Percentiles rank a stretch among this genome's conserved stretches.
Conservation (phyloP, 2,888 invertebrate species). For the Sericinus montela region DNA sequence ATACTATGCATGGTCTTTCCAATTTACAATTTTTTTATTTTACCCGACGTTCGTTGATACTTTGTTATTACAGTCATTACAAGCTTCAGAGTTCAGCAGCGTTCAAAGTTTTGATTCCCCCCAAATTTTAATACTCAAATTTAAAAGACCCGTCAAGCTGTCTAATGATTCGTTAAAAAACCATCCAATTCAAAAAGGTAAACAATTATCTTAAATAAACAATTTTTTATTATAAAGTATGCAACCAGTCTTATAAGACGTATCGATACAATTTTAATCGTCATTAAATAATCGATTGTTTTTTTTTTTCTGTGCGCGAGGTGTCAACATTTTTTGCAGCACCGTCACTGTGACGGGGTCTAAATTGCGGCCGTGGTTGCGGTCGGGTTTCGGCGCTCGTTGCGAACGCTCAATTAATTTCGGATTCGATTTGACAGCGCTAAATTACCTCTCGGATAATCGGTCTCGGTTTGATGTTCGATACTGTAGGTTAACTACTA, state of each 20-base stretch:
- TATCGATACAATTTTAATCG: constrained; percentile 42
- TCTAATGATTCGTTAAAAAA: no score
- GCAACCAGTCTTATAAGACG: neutral
- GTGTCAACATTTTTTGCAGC: constrained; percentile 66
- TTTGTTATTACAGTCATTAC: no score
- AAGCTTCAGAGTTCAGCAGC: no score
- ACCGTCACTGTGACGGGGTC: constrained; percentile 62
- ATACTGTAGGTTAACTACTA: constrained; percentile 2
- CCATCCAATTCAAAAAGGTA: no score
- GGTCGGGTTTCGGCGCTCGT: constrained; percentile 44
- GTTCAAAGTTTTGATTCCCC: no score
- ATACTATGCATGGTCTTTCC: no score
- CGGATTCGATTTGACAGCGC: constrained; percentile 61
- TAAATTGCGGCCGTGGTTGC: constrained; percentile 54
- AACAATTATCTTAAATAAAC: no score
- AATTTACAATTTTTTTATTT: no score
- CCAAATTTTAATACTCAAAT: no score
- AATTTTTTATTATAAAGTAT: no score
- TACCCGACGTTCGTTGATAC: no score
- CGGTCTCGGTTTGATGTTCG: constrained; percentile 19
- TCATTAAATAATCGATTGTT: constrained; percentile 62
- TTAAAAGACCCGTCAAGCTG: no score
- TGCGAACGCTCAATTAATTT: constrained; percentile 65
- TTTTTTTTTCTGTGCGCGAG: constrained; percentile 43
- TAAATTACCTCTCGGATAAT: constrained; percentile 50